Evolutionary conservation across 2,113 vertebrate species (phyloP).

Genomic region (Uropsilus gracilis): DNA sequence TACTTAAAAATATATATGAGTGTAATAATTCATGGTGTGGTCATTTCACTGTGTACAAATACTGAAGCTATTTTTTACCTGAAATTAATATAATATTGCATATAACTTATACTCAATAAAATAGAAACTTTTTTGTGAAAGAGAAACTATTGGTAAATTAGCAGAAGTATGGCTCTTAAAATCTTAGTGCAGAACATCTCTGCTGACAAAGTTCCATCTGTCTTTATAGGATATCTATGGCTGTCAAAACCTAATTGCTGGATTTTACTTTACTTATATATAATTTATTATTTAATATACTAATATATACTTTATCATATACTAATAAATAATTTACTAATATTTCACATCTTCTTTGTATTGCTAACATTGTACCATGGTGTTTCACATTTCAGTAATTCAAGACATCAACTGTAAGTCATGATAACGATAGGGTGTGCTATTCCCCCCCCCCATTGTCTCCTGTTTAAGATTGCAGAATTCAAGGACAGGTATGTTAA

Average conservation of each 20-base stretch:
- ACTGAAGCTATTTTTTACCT: too few species aligned
- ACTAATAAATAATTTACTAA: too few species aligned
- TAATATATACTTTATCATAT: too few species aligned
- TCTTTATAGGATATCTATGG: background rate
- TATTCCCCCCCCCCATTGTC: too few species aligned
- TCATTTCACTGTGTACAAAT: too few species aligned
- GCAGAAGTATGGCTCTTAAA: slow-evolving; percentile 82
- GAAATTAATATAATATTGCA: too few species aligned
- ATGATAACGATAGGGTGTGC: too few species aligned
- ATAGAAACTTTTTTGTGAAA: background rate
- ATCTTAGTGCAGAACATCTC: slow-evolving; percentile 82
- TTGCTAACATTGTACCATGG: slow-evolving; percentile 62
- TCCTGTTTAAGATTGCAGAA: too few species aligned
- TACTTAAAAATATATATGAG: background rate
- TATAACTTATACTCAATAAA: background rate
- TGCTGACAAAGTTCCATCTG: slow-evolving; percentile 68
- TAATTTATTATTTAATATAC: too few species aligned
- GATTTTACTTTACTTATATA: slow-evolving; percentile 49
- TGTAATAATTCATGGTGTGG: too few species aligned
- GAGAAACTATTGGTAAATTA: slow-evolving; percentile 82
- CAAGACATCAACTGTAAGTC: background rate
- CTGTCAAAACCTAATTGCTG: slow-evolving; percentile 14
- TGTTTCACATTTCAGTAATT: slow-evolving; percentile 11
- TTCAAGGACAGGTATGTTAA: too few species aligned
- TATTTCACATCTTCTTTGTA: slow-evolving; percentile 57